Evolutionary conservation across 2,888 invertebrate genomes (phyloP), one percentile per base, ranked within the genome.

Genomic region (Frankliniella intonsa): DNA sequence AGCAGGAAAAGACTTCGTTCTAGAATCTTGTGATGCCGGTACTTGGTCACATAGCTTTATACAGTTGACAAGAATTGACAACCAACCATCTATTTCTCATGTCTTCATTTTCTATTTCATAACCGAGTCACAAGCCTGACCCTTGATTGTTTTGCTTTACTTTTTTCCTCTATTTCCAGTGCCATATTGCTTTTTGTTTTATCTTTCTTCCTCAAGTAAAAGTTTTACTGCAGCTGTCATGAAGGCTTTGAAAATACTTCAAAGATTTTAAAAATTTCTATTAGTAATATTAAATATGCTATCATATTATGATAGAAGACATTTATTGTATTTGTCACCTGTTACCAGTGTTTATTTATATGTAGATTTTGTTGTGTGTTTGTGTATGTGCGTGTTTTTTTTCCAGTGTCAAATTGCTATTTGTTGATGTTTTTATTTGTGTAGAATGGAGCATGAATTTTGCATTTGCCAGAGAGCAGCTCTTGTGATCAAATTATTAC

Each of bases 211-310:
- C 12, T 55, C 12, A 25, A 19, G n/a, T 22, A 25, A 62, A 81
- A 51, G 19, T 50, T 81, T 81, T 81, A 2, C 81, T 80, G 83
- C 83, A 82, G 81, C 82, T 83, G 80, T 83, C 81, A 83, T 81
- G 83, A 83, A 83, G 82, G 82, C 80, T 82, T 84, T 83, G 82
- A 84, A 80, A 83, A 83, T 81, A 82, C 83, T 83, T 83, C 82
- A 82, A 83, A 62, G 80, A 82, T 84, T 83, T 83, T 83, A 82
- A 83, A 38, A 82, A 82, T 84, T 82, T 84, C 82, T 83, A 83
- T 83, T 83, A 83, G 83, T 83, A 83, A 83, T 82, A 83, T 50
- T 17, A 51, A 81, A n/a, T 14, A 80, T 14, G 38, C n/a, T 50
- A 38, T 80, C n/a, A 38, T 38, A 55, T n/a, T 27, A 81, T 51